Percentiles rank a stretch among this genome's conserved stretches.
These are phyloP conservation scores for Leistus spinibarbis DNA, from an alignment of 2,888 invertebrate species.

Conservation along the genomic window DNA sequence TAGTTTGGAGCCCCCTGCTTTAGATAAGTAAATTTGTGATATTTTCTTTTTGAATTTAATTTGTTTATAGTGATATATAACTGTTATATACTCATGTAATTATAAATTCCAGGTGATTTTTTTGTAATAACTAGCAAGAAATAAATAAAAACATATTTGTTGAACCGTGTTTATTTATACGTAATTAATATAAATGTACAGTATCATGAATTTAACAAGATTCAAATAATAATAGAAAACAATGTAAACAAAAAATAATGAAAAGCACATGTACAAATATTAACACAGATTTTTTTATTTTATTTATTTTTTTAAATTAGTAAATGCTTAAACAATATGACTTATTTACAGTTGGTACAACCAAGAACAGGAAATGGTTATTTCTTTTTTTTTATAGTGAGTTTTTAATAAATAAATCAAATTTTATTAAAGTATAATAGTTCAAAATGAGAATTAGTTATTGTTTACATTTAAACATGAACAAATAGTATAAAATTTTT, in stretches of 20 bases:
- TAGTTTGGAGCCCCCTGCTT: too few species aligned
- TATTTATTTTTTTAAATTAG: not conserved
- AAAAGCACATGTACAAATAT: conserved; percentile 31
- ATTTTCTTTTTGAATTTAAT: conserved; percentile 16
- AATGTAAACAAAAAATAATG: conserved; percentile 14
- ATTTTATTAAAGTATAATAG: not conserved
- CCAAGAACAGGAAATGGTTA: not conserved
- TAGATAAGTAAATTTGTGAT: conserved; percentile 18
- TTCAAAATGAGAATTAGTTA: not conserved
- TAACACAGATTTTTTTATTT: conserved; percentile 21
- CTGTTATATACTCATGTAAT: conserved; percentile 14
- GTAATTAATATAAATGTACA: conserved; percentile 31
- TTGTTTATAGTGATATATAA: conserved; percentile 4
- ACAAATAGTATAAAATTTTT: not conserved
- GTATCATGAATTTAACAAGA: conserved; percentile 23
- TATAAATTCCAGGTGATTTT: conserved; percentile 13
- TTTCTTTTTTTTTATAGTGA: not conserved
- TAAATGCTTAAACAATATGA: conserved; percentile 35
- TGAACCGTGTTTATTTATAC: conserved; percentile 23
- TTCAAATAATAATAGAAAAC: conserved; percentile 28
- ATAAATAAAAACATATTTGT: conserved; percentile 20
- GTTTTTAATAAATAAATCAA: not conserved
- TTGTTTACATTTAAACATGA: not conserved
- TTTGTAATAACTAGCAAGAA: not conserved
- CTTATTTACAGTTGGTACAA: conserved; percentile 30